A percentile compares a stretch with the other conserved stretches of the same genome.
phyloP scores from a whole-genome alignment of 1,140 invertebrate species.

The Microplitis mediator region DNA sequence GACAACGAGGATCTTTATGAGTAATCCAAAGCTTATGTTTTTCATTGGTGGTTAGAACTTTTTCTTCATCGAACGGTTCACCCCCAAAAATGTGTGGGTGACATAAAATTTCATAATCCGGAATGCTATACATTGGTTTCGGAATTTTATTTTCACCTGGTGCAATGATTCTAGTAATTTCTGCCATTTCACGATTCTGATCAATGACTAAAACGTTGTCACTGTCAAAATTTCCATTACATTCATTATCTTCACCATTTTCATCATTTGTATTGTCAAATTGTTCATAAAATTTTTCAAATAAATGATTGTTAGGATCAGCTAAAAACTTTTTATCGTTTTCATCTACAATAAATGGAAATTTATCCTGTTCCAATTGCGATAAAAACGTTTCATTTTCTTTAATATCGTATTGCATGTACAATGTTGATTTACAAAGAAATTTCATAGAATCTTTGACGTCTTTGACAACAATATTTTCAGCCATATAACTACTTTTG shows the following conservation, averaged over 20 bases:
- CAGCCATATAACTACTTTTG: no score
- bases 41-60: slow-evolving; percentile 2
- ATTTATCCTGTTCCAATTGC: neutral
- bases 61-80: neutral
- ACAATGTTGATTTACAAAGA: neutral
- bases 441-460: neutral
- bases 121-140: neutral
- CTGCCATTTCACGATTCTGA: no score
- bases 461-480: neutral
- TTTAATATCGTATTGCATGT: neutral
- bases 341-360: neutral
- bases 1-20: neutral
- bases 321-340: neutral
- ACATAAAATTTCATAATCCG: slow-evolving; percentile 8
- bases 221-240: neutral
- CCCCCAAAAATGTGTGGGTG: slow-evolving; percentile 8
- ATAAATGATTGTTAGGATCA: neutral
- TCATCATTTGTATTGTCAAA: neutral
- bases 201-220: no score
- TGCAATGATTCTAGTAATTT: no score
- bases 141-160: neutral
- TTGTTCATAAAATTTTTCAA: neutral
- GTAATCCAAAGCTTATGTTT: neutral
- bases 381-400: neutral
- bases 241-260: neutral